phyloP scores from a whole-genome alignment of 2,113 vertebrate genomes.

The Calidris pugnax region DNA sequence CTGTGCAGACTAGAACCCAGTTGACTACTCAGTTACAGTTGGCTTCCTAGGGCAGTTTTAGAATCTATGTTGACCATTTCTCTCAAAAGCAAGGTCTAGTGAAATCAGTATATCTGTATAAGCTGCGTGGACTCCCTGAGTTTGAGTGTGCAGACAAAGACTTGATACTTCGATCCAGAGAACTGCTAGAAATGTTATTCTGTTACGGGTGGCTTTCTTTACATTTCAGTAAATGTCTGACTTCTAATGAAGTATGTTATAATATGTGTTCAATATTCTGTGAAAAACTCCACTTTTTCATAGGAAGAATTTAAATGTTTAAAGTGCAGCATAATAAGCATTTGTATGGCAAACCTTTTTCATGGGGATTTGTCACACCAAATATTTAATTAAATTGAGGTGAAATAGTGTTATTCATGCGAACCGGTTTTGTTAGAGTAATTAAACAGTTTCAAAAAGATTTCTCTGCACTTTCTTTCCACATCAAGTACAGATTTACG shows the following conservation, averaged over 20 bases:
- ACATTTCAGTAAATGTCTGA: not conserved
- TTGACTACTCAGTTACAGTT: not conserved
- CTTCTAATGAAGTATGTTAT: not conserved
- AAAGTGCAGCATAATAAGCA: not conserved
- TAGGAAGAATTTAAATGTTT: not conserved
- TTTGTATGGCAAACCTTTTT: not conserved
- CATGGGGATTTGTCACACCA: not conserved
- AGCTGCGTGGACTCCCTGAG: not conserved
- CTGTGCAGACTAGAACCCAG: not conserved
- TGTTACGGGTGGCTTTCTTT: not conserved
- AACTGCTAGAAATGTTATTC: not conserved
- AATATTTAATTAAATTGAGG: conserved; percentile 18
- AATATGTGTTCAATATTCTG: not conserved
- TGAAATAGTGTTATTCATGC: conserved; percentile 1
- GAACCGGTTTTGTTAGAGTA: not conserved
- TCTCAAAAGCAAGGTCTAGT: not conserved
- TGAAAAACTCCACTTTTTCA: not conserved
- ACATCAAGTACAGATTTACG: not conserved
- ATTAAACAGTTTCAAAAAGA: not conserved
- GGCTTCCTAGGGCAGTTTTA: not conserved
- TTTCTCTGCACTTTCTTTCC: not conserved
- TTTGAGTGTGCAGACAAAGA: not conserved
- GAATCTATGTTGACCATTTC: not conserved
- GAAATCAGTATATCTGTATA: not conserved
- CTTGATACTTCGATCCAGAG: not conserved